These are phyloP conservation scores for Margaritifera margaritifera DNA, from an alignment of 2,888 invertebrate genomes.

Conservation along the genomic window DNA sequence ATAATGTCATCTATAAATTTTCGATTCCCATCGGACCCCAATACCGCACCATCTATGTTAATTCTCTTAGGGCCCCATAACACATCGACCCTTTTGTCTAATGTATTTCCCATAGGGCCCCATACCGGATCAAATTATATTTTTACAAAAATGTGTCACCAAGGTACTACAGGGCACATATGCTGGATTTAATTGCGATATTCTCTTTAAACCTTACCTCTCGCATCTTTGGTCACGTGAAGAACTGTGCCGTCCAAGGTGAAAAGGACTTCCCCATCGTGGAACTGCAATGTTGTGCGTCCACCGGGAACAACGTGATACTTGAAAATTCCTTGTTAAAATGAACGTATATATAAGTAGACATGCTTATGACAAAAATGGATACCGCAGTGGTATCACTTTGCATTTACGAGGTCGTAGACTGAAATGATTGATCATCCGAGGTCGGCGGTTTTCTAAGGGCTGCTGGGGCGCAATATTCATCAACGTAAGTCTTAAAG, in stretches of 20 bases:
- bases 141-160: too few relatives aligned
- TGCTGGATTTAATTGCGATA: neutral
- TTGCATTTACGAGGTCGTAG: neutral
- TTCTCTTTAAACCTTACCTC: conserved; percentile 4
- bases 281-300: conserved; percentile 26
- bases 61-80: too few relatives aligned
- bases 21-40: too few relatives aligned
- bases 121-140: too few relatives aligned
- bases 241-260: conserved; percentile 35
- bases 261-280: conserved; percentile 32
- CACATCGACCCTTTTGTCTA: too few relatives aligned
- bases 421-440: too few relatives aligned
- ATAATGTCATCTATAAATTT: too few relatives aligned
- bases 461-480: too few relatives aligned
- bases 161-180: conserved; percentile 6
- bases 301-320: conserved; percentile 44
- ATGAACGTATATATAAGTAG: neutral
- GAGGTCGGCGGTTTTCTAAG: too few relatives aligned
- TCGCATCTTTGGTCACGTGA: conserved; percentile 11
- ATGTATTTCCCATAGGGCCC: too few relatives aligned
- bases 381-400: neutral
- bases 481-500: too few relatives aligned
- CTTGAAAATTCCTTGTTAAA: conserved; percentile 32
- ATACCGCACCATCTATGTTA: too few relatives aligned
- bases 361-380: neutral